Evolutionary conservation across 2,113 vertebrate species (phyloP), one percentile per base, ranked within the genome.

Genomic region (Onychorhynchus coronatus): DNA sequence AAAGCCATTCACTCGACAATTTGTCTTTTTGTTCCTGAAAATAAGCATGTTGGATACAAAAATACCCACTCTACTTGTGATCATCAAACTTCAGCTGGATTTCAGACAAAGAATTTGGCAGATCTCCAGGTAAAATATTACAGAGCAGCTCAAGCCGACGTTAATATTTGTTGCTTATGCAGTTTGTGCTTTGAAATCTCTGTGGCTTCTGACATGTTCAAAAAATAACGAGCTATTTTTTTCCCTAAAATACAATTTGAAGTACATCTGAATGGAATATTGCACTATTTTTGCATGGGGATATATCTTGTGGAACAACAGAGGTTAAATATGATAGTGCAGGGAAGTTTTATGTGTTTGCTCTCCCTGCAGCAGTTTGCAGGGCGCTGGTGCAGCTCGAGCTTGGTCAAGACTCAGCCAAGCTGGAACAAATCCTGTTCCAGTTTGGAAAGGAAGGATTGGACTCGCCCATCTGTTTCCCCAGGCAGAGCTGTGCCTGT

Each of bases 121-220:
- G 50, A 70, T 91, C 50, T 93, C 84, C 80, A 96, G 67, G 44
- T 35, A 31, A 94, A 79, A 87, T 91, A 73, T 73, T 76, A 41
- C 53, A 49, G 42, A 62, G 74, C 56, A 68, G 35, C 44, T 84
- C 62, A 76, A 84, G 65, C 20, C 46, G 61, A 21, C 19, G 17
- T 89, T 68, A 70, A 35, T 28, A n/a, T 78, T 81, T 91, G 67
- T 59, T 89, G 56, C 49, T 94, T 46, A 31, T 7, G 56, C 14
- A 41, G n/a, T 84, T 87, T 33, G 31, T 95, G 56, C 66, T 91
- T 89, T 93, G 67, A 87, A 81, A 85, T 85, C 16, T 68, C 73
- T 75, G 39, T 89, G 82, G 25, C 70, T 89, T 78, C 70, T 92
- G 86, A 63, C 0, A 0, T 20, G 23, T 42, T 81, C 10, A 87